These are phyloP conservation scores for Microvelia longipes DNA, from an alignment of 1,140 invertebrate genomes.

Conservation along the genomic window DNA sequence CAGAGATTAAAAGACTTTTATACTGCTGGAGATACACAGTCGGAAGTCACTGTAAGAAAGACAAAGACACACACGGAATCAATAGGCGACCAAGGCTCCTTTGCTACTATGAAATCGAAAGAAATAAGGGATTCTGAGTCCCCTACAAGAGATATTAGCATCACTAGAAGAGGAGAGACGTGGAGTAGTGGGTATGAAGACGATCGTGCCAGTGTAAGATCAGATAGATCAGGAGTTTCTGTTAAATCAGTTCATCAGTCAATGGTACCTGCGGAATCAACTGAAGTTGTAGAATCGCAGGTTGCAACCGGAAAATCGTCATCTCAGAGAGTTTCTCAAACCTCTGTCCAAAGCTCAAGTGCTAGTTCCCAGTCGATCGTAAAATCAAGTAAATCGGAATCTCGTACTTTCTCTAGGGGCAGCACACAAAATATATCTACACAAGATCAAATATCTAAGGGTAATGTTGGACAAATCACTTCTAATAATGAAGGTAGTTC, in stretches of 20 bases:
- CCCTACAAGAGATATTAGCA: slow-evolving; percentile 43
- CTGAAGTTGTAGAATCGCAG: not conserved
- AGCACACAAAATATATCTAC: not conserved
- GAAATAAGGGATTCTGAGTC: slow-evolving; percentile 58
- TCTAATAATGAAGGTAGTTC: not conserved
- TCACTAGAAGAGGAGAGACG: slow-evolving; percentile 15
- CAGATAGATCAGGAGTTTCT: not conserved
- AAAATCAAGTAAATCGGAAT: not conserved
- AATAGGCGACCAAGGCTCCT: slow-evolving; percentile 48
- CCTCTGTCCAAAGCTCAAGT: not conserved
- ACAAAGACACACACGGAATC: slow-evolving; percentile 43
- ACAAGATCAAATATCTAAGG: not conserved
- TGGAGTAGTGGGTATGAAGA: slow-evolving; percentile 14
- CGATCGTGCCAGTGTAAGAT: not conserved
- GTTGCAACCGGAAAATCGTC: not conserved
- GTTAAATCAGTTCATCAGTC: not conserved
- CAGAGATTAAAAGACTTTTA: slow-evolving; percentile 54
- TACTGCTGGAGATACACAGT: slow-evolving; percentile 33
- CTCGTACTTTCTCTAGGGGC: not conserved
- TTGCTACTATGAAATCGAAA: slow-evolving; percentile 55
- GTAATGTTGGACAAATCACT: not conserved
- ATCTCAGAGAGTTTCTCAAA: not conserved
- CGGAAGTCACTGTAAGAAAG: slow-evolving; percentile 15
- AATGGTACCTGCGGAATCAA: not conserved
- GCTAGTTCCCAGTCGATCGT: not conserved